phyloP scores from a whole-genome alignment of 1,140 invertebrate species.

The Arion vulgaris region DNA sequence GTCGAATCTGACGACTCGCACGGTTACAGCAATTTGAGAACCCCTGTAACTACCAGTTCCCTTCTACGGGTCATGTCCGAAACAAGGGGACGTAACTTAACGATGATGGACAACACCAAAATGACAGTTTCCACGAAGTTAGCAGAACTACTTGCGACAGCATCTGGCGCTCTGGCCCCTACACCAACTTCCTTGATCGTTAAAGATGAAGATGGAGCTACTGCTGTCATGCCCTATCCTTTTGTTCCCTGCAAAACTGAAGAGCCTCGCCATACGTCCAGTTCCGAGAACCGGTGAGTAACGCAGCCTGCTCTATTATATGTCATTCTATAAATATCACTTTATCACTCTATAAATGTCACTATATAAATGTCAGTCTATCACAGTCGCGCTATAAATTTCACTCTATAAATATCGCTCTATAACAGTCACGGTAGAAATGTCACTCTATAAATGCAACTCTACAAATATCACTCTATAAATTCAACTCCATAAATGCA shows the following conservation, averaged over 20 bases:
- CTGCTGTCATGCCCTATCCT: not conserved
- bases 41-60: not conserved
- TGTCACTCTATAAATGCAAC: not conserved
- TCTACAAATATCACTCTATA: too few relatives aligned
- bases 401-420: not conserved
- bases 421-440: not conserved
- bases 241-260: not conserved
- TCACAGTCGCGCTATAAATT: not conserved
- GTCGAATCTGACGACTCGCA: not conserved
- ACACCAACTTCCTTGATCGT: not conserved
- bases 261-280: not conserved
- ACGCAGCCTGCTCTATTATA: too few relatives aligned
- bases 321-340: not conserved
- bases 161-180: not conserved
- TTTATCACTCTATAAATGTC: too few relatives aligned
- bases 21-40: conserved; percentile 2
- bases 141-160: not conserved
- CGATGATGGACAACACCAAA: not conserved
- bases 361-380: too few relatives aligned
- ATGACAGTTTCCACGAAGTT: not conserved
- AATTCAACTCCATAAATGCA: too few relatives aligned
- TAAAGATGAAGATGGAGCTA: not conserved
- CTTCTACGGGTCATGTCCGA: not conserved
- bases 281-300: not conserved
- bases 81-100: not conserved